These are phyloP conservation scores for Acipenser ruthenus DNA, from an alignment of 2,797 vertebrate genomes.

Conservation along the genomic window DNA sequence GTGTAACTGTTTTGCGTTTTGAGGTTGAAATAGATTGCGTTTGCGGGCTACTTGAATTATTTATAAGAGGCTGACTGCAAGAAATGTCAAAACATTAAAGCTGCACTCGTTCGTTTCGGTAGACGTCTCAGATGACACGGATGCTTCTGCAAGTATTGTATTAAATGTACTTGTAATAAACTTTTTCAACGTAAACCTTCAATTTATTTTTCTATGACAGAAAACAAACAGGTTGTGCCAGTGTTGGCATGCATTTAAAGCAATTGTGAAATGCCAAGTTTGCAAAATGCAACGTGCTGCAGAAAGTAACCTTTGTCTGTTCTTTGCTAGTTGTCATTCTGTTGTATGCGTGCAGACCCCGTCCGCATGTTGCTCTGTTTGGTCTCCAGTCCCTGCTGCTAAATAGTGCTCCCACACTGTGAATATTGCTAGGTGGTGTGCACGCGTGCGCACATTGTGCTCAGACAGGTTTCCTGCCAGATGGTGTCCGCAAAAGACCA, in stretches of 20 bases:
- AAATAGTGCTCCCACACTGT: constrained; percentile 21
- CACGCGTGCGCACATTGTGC: constrained; percentile 49
- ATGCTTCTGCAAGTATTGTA: background rate
- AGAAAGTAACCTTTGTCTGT: background rate
- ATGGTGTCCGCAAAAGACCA: constrained; percentile 26
- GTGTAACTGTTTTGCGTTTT: background rate
- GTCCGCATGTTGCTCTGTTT: constrained; percentile 12
- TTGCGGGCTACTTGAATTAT: constrained; percentile 61
- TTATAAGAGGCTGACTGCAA: constrained; percentile 46
- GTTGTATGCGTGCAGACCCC: constrained; percentile 4
- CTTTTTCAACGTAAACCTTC: background rate
- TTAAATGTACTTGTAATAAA: constrained; percentile 16
- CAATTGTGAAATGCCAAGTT: too few relatives aligned
- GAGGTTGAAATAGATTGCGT: constrained; percentile 25
- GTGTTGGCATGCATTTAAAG: too few relatives aligned
- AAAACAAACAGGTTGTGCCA: background rate
- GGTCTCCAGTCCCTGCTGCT: background rate
- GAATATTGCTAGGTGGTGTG: constrained; percentile 27
- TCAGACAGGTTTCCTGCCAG: constrained; percentile 36
- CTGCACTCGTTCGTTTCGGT: constrained; percentile 11
- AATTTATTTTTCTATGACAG: background rate
- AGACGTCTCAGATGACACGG: background rate
- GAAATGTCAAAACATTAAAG: constrained; percentile 32
- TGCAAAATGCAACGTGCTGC: background rate
- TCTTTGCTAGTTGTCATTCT: constrained; percentile 10